Evolutionary conservation across 2,797 vertebrate species (phyloP).

Genomic region (Eospalax fontanierii): DNA sequence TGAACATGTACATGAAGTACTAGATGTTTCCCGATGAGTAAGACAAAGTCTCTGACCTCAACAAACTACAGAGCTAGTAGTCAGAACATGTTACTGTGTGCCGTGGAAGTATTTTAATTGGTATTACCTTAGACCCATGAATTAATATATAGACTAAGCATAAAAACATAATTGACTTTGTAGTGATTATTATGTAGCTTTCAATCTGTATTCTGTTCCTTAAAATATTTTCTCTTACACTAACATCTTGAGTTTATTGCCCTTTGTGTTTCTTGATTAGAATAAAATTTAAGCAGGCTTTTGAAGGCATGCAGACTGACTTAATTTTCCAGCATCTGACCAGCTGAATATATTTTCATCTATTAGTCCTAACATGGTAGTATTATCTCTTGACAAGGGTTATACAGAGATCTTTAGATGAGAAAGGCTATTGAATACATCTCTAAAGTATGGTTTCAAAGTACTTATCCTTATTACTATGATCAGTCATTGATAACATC

Average conservation of each 20-base stretch:
- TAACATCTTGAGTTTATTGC: background rate
- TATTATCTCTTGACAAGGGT: background rate
- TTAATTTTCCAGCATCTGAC: background rate
- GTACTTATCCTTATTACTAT: background rate
- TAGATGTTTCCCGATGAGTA: background rate
- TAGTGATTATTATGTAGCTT: background rate
- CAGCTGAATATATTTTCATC: constrained; percentile 15
- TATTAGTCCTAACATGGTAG: background rate
- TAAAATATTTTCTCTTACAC: background rate
- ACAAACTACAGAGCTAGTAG: background rate
- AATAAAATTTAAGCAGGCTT: background rate
- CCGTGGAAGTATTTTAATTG: background rate
- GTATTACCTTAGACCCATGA: background rate
- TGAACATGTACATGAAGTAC: background rate
- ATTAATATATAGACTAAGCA: background rate
- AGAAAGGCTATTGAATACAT: background rate
- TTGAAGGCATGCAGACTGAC: background rate
- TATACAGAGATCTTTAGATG: background rate
- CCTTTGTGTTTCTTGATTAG: background rate
- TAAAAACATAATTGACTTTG: background rate
- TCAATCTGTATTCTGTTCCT: background rate
- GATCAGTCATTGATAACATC: background rate
- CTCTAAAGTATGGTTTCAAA: background rate
- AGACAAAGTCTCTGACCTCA: background rate
- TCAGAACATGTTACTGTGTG: background rate